These are phyloP conservation scores for Pampusana beccarii DNA, from an alignment of 2,113 vertebrate genomes.

Conservation along the genomic window DNA sequence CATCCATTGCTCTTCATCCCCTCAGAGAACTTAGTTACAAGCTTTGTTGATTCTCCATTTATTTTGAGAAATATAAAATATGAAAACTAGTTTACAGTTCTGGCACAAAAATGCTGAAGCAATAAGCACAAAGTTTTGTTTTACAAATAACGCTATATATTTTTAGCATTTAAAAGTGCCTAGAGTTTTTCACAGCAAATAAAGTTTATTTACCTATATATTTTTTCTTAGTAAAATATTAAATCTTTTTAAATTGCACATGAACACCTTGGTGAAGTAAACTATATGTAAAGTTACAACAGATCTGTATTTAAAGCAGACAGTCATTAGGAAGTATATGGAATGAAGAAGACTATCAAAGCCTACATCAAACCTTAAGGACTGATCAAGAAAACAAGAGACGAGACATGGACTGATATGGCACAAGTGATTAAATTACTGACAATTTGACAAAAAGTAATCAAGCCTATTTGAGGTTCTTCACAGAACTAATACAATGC, in stretches of 20 bases:
- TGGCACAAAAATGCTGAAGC: slow-evolving; percentile 70
- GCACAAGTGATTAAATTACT: slow-evolving; percentile 47
- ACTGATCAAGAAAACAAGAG: slow-evolving; percentile 20
- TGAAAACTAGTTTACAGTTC: slow-evolving; percentile 72
- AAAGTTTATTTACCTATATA: slow-evolving; percentile 53
- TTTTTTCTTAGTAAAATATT: slow-evolving; percentile 67
- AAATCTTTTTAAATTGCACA: slow-evolving; percentile 33
- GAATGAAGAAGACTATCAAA: slow-evolving; percentile 34
- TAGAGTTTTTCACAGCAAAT: slow-evolving; percentile 67
- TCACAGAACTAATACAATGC: not conserved
- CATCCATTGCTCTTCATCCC: not conserved
- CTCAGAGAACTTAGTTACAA: slow-evolving; percentile 7
- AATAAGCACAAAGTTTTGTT: slow-evolving; percentile 65
- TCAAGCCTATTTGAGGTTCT: slow-evolving; percentile 18
- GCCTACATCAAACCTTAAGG: slow-evolving; percentile 7
- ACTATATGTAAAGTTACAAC: not conserved
- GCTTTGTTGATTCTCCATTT: slow-evolving; percentile 64
- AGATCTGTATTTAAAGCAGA: slow-evolving; percentile 10
- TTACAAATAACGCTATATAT: slow-evolving; percentile 63
- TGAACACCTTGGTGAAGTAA: slow-evolving; percentile 40
- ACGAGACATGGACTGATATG: slow-evolving; percentile 12
- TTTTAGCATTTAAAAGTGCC: slow-evolving; percentile 66
- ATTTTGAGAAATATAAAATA: slow-evolving; percentile 80
- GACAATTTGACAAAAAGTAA: not conserved
- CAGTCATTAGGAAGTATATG: slow-evolving; percentile 23